Evolutionary conservation across 1,140 invertebrate genomes (phyloP), one percentile per base, ranked within the genome.

Genomic region (Bombus superbus): DNA sequence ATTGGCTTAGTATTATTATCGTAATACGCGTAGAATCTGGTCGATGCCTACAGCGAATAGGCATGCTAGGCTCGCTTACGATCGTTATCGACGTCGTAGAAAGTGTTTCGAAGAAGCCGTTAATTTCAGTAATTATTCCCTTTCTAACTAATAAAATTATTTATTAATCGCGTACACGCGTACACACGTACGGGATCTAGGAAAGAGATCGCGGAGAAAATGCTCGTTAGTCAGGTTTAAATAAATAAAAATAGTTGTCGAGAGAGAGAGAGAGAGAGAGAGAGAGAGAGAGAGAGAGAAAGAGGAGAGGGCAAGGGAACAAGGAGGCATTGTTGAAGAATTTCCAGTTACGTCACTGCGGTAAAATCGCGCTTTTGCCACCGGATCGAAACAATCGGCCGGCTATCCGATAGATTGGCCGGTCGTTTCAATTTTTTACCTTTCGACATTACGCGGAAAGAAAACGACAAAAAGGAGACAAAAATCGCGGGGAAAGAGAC

Each of bases 121-220:
- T n/a, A 40, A 75, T 72, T 81, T 11, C 25, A 69, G 42, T 42
- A 81, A 81, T 72, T 59, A 81, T 71, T 71, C 47, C 68, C 68
- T 72, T 64, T 72, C 79, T 53, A 40, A 38, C 44, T 40, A 72
- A 71, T 72, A 72, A 72, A 59, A 81, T 72, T 71, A 81, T 81
- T 72, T 71, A 81, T 81, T 57, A 42, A 59, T 25, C 42, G 32
- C 38, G 44, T 4, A 13, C 32, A 22, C 69, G 47, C 18, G 47
- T 53, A 53, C 47, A 53, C 18, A 53, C 47, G 6, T 53, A 53
- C 8, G 47, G 47, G 47, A 35, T 22, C 78, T 25, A 22, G 32
- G 35, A 71, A 71, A 15, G 44, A 53, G 44, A 53, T n/a, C 64
- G 78, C 66, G 78, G 68, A 32, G 66, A 72, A 72, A 81, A 40